Conservation (phyloP, 2,797 vertebrate genomes). For the Mareca strepera region DNA sequence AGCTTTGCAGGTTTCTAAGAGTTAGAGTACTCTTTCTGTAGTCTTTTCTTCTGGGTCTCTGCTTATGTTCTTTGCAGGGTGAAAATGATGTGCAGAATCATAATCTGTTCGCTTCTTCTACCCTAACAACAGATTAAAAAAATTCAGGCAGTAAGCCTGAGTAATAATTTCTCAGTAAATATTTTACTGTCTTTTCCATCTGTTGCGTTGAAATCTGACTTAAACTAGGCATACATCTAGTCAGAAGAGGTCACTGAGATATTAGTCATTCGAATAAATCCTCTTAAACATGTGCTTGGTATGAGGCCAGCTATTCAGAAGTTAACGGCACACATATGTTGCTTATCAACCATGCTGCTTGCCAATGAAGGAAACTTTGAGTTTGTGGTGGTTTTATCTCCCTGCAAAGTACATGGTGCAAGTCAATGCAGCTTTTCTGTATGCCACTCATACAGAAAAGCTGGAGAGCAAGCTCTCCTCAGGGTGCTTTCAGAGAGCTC, state of each 20-base stretch:
- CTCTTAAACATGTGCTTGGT: conserved; percentile 37
- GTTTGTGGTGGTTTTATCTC: neutral
- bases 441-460: neutral
- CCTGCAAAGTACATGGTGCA: neutral
- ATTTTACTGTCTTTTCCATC: conserved; percentile 46
- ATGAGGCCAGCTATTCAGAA: conserved; percentile 37
- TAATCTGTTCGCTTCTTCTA: neutral
- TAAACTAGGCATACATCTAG: conserved; percentile 25
- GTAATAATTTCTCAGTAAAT: conserved; percentile 39
- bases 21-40: neutral
- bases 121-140: neutral
- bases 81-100: neutral
- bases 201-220: conserved; percentile 34
- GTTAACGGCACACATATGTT: neutral
- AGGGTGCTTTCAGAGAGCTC: neutral
- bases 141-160: neutral
- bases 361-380: neutral
- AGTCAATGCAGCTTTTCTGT: neutral
- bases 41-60: neutral
- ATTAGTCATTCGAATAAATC: conserved; percentile 27
- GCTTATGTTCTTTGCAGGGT: neutral
- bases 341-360: conserved; percentile 24
- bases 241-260: conserved; percentile 39
- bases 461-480: neutral
- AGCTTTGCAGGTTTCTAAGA: neutral